Evolutionary conservation across 2,113 vertebrate genomes (phyloP).

Genomic region (Pyrgilauda ruficollis): DNA sequence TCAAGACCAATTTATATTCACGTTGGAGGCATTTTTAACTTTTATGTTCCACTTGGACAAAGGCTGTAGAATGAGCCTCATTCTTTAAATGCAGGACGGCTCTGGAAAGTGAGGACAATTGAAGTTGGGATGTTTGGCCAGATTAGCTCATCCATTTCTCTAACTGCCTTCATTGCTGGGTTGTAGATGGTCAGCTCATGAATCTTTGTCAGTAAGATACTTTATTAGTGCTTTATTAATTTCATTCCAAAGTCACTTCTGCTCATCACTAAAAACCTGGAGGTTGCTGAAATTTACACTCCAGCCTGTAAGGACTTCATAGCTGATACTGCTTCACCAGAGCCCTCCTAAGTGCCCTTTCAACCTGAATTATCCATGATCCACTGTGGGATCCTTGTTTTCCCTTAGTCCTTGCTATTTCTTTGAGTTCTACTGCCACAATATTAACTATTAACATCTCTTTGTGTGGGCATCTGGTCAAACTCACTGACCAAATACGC

Average conservation of each 20-base stretch:
- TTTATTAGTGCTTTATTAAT: neutral
- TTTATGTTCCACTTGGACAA: neutral
- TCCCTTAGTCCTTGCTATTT: neutral
- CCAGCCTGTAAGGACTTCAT: neutral
- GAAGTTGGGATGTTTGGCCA: neutral
- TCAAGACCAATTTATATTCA: neutral
- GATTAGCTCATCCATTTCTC: neutral
- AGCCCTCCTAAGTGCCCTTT: neutral
- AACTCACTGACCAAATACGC: rapidly evolving
- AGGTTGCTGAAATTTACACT: neutral
- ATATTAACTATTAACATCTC: rapidly evolving
- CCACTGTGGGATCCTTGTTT: neutral
- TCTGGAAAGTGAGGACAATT: neutral
- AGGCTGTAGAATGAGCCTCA: neutral
- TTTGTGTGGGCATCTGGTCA: neutral
- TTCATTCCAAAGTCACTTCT: neutral
- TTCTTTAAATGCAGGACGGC: neutral
- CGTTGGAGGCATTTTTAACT: neutral
- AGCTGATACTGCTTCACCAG: neutral
- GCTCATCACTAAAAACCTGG: neutral
- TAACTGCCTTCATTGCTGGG: neutral
- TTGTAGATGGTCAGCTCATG: neutral
- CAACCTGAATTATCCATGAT: neutral
- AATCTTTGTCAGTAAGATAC: neutral
- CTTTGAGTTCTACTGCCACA: neutral